Evolutionary conservation across 1,140 invertebrate species (phyloP), one percentile per base, ranked within the genome.

Genomic region (Ericerus pela): DNA sequence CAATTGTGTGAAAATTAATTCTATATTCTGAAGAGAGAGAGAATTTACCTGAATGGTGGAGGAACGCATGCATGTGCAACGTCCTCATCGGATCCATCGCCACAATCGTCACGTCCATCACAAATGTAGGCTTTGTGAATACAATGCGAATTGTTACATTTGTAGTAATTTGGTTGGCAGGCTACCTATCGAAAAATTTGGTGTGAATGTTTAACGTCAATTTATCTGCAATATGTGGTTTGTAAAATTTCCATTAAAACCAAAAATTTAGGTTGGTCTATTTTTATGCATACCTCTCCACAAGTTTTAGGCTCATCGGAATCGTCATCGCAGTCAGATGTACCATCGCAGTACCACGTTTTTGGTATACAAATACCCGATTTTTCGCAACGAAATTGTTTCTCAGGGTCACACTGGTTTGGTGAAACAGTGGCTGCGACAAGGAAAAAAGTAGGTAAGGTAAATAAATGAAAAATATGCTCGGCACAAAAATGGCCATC

Each of bases 81-180:
- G 37, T 89, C 82, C 71, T 99, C 96, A 69, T 99, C 95, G 0
- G 85, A 89, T 51, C 81, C 80, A 69, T 98, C 95, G 0, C 87
- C 88, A 68, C 96, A 99, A 68, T 98, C 94, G 67, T 96, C 85
- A 61, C 84, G 82, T 0, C 90, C 90, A 68, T 99, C 94, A 70
- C 96, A 99, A 26, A 97, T 85, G 70, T 93, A 92, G 0, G 89
- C 81, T 65, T 88, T 88, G 69, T 90, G 91, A 1, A 99, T 80
- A 67, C 95, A 99, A 20, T 85, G 81, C 0, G 79, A 81, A 68
- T 94, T 96, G 57, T 84, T 80, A 67, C 87, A 91, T 63, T 84
- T 87, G 70, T 82, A 89, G 70, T 85, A 88, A 37, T 84, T 85
- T 22, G 73, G 72, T 18, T 81, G 80, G 65, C 82, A 88, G 28